These are phyloP conservation scores for Achlya flavicornis DNA, from an alignment of 2,888 invertebrate species.

Conservation along the genomic window DNA sequence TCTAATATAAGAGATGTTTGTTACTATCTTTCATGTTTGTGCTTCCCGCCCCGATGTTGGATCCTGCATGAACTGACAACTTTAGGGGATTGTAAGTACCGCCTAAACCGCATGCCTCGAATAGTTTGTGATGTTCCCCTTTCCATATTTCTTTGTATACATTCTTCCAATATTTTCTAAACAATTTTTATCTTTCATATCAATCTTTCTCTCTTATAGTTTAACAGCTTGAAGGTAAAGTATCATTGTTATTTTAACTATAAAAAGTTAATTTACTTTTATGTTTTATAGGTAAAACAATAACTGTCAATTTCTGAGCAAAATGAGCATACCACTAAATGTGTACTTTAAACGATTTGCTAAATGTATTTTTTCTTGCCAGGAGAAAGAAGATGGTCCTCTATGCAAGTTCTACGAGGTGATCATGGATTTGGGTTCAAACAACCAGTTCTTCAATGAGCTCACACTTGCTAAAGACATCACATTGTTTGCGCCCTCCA, in stretches of 20 bases:
- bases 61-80: constrained; percentile 78
- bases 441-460: constrained; percentile 87
- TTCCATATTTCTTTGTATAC: constrained; percentile 17
- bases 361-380: constrained; percentile 15
- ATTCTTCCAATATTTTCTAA: constrained; percentile 27
- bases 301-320: not conserved
- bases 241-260: not conserved
- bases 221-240: not conserved
- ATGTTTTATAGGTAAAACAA: too few relatives aligned
- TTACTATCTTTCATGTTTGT: constrained; percentile 67
- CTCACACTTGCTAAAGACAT: constrained; percentile 88
- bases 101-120: constrained; percentile 49
- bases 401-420: constrained; percentile 92
- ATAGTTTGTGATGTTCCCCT: constrained; percentile 16
- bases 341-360: not conserved
- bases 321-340: not conserved
- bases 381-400: constrained; percentile 84
- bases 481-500: constrained; percentile 95
- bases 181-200: constrained; percentile 18
- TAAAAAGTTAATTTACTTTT: not conserved
- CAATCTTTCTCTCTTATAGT: not conserved
- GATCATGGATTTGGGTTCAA: constrained; percentile 89
- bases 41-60: constrained; percentile 68
- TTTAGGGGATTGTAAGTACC: constrained; percentile 81
- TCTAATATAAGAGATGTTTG: constrained; percentile 35